phyloP scores from a whole-genome alignment of 2,113 vertebrate species.

The Ciconia boyciana region DNA sequence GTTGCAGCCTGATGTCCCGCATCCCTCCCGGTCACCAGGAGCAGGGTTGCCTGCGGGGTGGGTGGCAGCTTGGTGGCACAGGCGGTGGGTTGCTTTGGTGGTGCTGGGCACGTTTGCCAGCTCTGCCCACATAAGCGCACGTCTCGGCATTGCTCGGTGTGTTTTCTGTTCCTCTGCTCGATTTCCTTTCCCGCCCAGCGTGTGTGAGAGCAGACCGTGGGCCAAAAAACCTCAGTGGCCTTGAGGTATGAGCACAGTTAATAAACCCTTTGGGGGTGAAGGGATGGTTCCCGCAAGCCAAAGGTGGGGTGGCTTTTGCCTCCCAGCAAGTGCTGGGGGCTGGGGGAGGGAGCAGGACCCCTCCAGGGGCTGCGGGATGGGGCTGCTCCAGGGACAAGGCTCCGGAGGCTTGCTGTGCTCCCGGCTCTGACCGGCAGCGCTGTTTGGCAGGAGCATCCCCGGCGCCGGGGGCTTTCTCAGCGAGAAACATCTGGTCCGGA shows the following conservation, averaged over 20 bases:
- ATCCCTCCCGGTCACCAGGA: not conserved
- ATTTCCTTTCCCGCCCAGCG: rapidly evolving
- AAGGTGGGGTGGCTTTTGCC: not conserved
- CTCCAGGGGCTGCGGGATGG: rapidly evolving
- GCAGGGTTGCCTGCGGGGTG: not conserved
- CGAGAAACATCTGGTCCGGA: conserved; percentile 20
- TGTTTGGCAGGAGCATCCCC: not conserved
- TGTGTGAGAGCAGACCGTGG: rapidly evolving
- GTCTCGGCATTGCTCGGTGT: rapidly evolving
- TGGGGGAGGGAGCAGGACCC: not conserved
- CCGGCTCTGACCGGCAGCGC: rapidly evolving
- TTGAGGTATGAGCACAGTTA: not conserved
- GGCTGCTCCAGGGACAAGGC: not conserved
- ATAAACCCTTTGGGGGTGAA: not conserved
- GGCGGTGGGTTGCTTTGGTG: rapidly evolving
- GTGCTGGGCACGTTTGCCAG: rapidly evolving
- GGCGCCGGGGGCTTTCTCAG: not conserved
- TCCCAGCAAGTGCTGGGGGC: not conserved
- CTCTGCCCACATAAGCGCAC: rapidly evolving
- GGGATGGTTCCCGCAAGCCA: not conserved
- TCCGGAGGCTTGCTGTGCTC: not conserved
- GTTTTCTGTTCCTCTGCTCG: not conserved
- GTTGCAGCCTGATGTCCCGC: not conserved
- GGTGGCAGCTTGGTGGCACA: not conserved
- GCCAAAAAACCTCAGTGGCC: not conserved